These are phyloP conservation scores for Lanius collurio DNA, from an alignment of 2,113 vertebrate species.

Conservation along the genomic window DNA sequence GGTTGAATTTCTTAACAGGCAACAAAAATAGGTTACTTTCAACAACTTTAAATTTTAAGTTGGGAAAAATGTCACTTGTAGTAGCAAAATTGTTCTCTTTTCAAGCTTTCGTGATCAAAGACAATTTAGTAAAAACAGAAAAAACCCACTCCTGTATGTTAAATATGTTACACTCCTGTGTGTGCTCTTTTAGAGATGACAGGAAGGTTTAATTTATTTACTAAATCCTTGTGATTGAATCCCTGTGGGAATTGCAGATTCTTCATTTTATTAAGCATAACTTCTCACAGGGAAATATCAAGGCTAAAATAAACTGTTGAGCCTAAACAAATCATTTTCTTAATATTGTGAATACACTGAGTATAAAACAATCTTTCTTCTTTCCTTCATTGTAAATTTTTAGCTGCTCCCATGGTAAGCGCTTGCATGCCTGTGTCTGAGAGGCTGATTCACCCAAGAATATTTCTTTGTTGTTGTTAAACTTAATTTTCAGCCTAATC, in stretches of 20 bases:
- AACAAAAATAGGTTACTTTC: neutral
- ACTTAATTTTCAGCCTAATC: constrained; percentile 22
- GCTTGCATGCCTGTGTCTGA: neutral
- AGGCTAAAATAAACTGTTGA: neutral
- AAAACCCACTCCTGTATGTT: neutral
- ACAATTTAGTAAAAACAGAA: neutral
- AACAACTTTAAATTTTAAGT: neutral
- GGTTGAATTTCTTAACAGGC: neutral
- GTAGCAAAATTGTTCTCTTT: neutral
- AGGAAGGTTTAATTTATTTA: neutral
- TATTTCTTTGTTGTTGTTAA: neutral
- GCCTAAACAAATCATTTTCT: neutral
- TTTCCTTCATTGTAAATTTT: neutral
- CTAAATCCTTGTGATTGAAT: neutral
- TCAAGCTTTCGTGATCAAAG: neutral
- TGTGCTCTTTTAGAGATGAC: neutral
- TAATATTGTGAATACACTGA: neutral
- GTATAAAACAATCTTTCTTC: neutral
- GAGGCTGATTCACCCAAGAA: neutral
- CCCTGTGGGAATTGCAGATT: neutral
- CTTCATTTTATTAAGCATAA: neutral
- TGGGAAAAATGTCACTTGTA: neutral
- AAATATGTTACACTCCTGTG: neutral
- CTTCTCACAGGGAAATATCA: neutral
- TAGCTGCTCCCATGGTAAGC: neutral